Conservation (phyloP, 2,113 vertebrate genomes). For the Antennarius striatus region DNA sequence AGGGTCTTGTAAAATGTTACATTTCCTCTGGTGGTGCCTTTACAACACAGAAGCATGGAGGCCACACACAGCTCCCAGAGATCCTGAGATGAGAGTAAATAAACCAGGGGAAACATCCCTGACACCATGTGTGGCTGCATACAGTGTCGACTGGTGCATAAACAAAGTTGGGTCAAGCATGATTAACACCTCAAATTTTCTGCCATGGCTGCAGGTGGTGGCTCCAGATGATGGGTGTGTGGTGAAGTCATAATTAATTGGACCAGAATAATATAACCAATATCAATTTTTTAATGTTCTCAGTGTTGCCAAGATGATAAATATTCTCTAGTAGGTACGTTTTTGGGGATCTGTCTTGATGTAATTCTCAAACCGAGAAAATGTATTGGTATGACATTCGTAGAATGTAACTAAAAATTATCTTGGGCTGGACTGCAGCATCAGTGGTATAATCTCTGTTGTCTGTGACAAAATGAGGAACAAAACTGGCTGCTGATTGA, state of each 20-base stretch:
- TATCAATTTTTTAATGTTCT: too few relatives aligned
- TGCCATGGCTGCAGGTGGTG: slow-evolving; percentile 1
- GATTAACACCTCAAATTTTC: slow-evolving; percentile 56
- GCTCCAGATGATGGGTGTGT: slow-evolving; percentile 12
- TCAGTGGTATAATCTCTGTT: too few relatives aligned
- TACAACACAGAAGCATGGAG: slow-evolving; percentile 78
- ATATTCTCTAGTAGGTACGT: too few relatives aligned
- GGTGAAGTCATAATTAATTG: slow-evolving; percentile 5
- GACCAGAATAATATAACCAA: neutral
- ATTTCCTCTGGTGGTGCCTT: slow-evolving; percentile 81
- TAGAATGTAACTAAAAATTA: too few relatives aligned
- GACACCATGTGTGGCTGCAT: slow-evolving; percentile 72
- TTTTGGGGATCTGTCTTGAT: too few relatives aligned
- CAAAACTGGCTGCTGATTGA: too few relatives aligned
- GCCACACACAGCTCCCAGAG: slow-evolving; percentile 84
- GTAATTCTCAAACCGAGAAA: too few relatives aligned
- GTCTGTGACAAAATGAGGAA: too few relatives aligned
- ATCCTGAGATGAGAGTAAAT: slow-evolving; percentile 85
- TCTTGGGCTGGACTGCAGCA: too few relatives aligned
- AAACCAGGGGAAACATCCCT: slow-evolving; percentile 81
- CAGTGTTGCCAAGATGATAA: too few relatives aligned
- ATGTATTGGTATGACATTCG: too few relatives aligned
- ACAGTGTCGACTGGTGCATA: slow-evolving; percentile 63
- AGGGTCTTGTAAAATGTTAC: slow-evolving; percentile 77
- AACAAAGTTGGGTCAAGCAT: slow-evolving; percentile 66